Conservation (phyloP, 2,797 vertebrate species). For the Bryconaethiops microstoma region DNA sequence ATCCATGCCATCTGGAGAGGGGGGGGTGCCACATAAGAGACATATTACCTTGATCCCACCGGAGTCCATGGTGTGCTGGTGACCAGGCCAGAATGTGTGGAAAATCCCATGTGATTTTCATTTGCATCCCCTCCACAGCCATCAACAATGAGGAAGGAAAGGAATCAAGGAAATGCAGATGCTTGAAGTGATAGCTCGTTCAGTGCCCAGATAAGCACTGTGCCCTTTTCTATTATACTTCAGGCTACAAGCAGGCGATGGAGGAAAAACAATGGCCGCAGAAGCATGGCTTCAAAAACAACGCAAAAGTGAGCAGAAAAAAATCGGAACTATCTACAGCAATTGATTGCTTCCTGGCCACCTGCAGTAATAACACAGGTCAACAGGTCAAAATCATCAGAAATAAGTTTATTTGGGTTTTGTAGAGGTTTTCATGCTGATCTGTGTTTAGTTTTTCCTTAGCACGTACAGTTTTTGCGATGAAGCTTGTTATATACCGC, state of each 20-base stretch:
- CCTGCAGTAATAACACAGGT: not conserved
- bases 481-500: no score
- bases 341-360: slow-evolving; percentile 20
- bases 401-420: no score
- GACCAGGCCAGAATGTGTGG: slow-evolving; percentile 12
- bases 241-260: slow-evolving; percentile 23
- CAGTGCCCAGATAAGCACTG: slow-evolving; percentile 41
- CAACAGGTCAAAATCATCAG: no score
- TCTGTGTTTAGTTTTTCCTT: no score
- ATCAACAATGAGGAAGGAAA: slow-evolving; percentile 56
- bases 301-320: slow-evolving; percentile 12
- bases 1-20: slow-evolving; percentile 8
- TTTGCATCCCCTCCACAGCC: slow-evolving; percentile 47
- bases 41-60: slow-evolving; percentile 4
- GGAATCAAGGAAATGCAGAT: slow-evolving; percentile 54
- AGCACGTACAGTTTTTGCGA: no score
- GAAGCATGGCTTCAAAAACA: not conserved
- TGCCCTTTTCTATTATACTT: slow-evolving; percentile 48
- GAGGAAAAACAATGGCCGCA: slow-evolving; percentile 13
- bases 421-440: no score
- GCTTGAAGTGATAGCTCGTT: slow-evolving; percentile 26
- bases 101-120: slow-evolving; percentile 51
- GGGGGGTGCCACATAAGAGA: not conserved
- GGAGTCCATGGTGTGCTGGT: slow-evolving; percentile 2
- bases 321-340: not conserved